A percentile compares a stretch with the other conserved stretches of the same genome.
These are phyloP conservation scores for Dendrophyllia cribrosa DNA, from an alignment of 64 coral and sea anemone genomes.

Conservation along the genomic window DNA sequence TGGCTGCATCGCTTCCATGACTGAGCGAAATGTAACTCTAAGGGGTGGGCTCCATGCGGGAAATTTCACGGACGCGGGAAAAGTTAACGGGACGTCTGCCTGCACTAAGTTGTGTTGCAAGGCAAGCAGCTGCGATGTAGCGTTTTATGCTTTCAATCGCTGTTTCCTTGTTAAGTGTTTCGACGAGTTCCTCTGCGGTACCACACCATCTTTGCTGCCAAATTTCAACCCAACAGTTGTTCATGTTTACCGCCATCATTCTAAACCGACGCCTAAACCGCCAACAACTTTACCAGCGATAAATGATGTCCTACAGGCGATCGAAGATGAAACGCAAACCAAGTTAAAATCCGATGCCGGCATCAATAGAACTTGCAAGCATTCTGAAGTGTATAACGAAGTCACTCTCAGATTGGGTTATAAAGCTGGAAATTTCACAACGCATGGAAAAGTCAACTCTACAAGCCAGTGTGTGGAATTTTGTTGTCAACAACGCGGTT, in stretches of 20 bases:
- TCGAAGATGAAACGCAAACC: conserved; percentile 8
- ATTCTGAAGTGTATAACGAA: conserved; percentile 84
- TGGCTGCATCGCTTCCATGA: conserved; percentile 1
- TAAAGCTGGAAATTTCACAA: conserved; percentile 76
- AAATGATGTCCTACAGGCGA: background rate
- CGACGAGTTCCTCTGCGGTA: conserved; percentile 63
- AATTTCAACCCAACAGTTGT: conserved; percentile 55
- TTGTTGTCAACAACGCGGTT: conserved; percentile 73
- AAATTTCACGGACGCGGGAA: conserved; percentile 67
- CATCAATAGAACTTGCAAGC: conserved; percentile 47
- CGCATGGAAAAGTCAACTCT: conserved; percentile 68
- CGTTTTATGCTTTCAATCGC: conserved; percentile 56
- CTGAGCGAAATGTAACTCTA: conserved; percentile 71
- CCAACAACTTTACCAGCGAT: background rate
- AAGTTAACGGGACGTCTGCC: conserved; percentile 17
- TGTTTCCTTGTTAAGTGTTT: conserved; percentile 70
- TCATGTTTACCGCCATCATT: conserved; percentile 24
- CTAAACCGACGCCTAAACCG: background rate
- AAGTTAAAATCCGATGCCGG: background rate
- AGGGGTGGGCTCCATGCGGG: conserved; percentile 86
- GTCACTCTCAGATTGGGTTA: conserved; percentile 85
- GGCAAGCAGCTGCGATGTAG: conserved; percentile 55
- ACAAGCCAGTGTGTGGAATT: conserved; percentile 68
- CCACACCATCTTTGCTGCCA: conserved; percentile 40
- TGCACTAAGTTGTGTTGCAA: conserved; percentile 73